phyloP scores from a whole-genome alignment of 2,797 vertebrate species.

The Chelidonichthys spinosus region DNA sequence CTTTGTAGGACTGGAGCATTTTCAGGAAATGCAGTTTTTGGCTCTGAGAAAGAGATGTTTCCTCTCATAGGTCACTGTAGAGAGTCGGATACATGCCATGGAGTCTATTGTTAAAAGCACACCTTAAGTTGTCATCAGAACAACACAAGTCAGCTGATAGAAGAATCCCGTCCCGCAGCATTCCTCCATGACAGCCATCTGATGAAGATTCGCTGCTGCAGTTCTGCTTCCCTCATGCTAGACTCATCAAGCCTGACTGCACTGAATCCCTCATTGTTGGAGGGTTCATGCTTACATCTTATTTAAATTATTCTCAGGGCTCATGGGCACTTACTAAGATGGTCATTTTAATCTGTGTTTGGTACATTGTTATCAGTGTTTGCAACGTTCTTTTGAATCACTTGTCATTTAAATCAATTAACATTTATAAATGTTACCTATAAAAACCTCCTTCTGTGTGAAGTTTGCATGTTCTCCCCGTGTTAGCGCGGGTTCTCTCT shows the following conservation, averaged over 20 bases:
- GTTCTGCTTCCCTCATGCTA: conserved; percentile 32
- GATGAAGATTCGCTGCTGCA: conserved; percentile 28
- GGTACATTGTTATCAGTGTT: too few relatives aligned
- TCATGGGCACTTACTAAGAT: neutral
- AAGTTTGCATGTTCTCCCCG: too few relatives aligned
- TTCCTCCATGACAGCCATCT: conserved; percentile 50
- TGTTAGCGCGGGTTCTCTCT: too few relatives aligned
- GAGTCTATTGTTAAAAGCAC: neutral
- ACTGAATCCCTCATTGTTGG: conserved; percentile 27
- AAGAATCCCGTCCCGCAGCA: conserved; percentile 39
- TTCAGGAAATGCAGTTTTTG: neutral
- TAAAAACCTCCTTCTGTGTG: neutral
- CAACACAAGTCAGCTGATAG: conserved; percentile 31
- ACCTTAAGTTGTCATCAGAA: conserved; percentile 10
- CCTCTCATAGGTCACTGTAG: neutral
- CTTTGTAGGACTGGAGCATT: neutral
- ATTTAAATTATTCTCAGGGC: neutral
- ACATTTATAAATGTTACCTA: neutral
- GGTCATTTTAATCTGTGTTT: neutral
- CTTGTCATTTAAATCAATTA: too few relatives aligned
- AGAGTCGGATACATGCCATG: neutral
- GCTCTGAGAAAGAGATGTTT: neutral
- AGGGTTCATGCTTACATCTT: neutral
- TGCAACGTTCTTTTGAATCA: too few relatives aligned
- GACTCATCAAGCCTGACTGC: neutral